Evolutionary conservation across 1,140 invertebrate species (phyloP), one percentile per base, ranked within the genome.

Genomic region (Diploscapter pachys): DNA sequence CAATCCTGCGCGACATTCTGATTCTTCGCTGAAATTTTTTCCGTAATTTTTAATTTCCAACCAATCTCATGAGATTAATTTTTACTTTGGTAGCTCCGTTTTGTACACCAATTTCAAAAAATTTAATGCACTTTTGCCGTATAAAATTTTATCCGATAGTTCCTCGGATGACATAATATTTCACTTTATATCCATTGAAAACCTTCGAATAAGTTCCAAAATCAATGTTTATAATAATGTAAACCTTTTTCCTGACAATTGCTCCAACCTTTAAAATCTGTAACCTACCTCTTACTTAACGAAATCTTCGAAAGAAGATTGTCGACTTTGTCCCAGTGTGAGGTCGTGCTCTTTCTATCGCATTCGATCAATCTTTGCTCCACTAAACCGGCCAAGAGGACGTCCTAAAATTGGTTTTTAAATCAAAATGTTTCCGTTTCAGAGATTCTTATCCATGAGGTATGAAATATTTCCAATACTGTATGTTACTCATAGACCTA

Each of bases 251-350:
- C 0, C 50, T 6, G 59, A 11, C 59, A n/a, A 72, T 5, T 8
- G 53, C 4, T 71, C 31, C 31, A 31, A 31, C 31, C 31, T 31
- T 31, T 31, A 31, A 31, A 31, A 31, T 31, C 31, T 31, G 31
- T 31, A 31, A 8, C 31, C 31, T 5, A 76, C 75, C 75, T 76
- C 55, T 76, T 76, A n/a, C 72, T 76, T 11, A 76, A 48, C 59
- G 54, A 64, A 13, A 76, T 67, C 50, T 76, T 76, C 5, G 55
- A 51, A 11, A 76, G 62, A 8, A 76, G 70, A 0, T 13, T 66
- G 9, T 76, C 75, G 49, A 76, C 69, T 53, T 76, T 76, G 48
- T 76, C 75, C 75, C 75, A 76, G 61, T 76, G 75, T 55, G 62
- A 63, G 55, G 75, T 59, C 5, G 53, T 75, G n/a, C 61, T 55